phyloP scores from a whole-genome alignment of 2,888 invertebrate species.

The Ametastegia equiseti region DNA sequence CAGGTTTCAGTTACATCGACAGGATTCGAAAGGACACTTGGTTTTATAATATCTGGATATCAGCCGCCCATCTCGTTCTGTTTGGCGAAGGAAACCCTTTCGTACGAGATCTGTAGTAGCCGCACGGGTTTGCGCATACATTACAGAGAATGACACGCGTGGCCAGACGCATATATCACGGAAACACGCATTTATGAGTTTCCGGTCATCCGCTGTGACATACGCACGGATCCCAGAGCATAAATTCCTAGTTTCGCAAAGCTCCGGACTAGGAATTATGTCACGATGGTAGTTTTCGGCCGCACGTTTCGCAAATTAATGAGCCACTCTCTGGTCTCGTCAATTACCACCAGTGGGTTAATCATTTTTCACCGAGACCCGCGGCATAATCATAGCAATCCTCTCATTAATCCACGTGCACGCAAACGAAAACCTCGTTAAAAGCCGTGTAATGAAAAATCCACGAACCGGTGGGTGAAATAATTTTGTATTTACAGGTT shows the following conservation, averaged over 20 bases:
- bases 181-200: constrained; percentile 45
- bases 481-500: too few relatives aligned
- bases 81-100: background rate
- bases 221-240: background rate
- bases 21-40: background rate
- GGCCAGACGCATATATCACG: constrained; percentile 46
- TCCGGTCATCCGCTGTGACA: constrained; percentile 41
- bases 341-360: background rate
- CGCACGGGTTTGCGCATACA: constrained; percentile 1
- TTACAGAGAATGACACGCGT: constrained; percentile 11
- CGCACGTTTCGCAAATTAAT: background rate
- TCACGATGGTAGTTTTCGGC: background rate
- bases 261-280: background rate
- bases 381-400: background rate
- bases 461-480: too few relatives aligned
- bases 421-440: background rate
- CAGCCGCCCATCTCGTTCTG: background rate
- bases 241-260: constrained; percentile 10
- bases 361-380: background rate
- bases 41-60: background rate
- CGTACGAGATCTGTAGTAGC: background rate
- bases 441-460: background rate
- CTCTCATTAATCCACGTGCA: background rate
- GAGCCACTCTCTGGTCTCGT: constrained; percentile 1
- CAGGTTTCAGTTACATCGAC: background rate